Evolutionary conservation across 23 tunicate genomes (phyloP).

Genomic region (Phallusia fumigata): DNA sequence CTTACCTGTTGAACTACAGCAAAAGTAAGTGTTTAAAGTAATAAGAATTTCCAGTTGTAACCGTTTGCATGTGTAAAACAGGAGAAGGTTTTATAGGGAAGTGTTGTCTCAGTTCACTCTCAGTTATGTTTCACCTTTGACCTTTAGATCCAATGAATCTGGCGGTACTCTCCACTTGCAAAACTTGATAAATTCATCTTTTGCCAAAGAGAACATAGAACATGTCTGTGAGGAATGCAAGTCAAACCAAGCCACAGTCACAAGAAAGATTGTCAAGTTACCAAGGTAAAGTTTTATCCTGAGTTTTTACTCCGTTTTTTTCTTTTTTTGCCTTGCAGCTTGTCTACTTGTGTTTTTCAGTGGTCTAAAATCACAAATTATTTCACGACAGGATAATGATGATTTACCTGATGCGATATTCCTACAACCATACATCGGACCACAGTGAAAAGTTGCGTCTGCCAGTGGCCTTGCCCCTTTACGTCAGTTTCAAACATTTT

Average conservation of each 20-base stretch:
- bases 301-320: no score
- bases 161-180: slow-evolving; percentile 20
- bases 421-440: slow-evolving; percentile 33
- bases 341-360: no score
- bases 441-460: background rate
- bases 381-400: slow-evolving; percentile 30
- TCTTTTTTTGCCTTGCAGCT: no score
- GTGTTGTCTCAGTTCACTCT: no score
- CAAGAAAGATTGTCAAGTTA: slow-evolving; percentile 25
- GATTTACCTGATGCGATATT: slow-evolving; percentile 47
- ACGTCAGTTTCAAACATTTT: background rate
- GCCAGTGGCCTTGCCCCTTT: background rate
- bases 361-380: background rate
- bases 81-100: no score
- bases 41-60: no score
- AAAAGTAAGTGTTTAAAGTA: background rate
- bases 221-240: slow-evolving; percentile 38
- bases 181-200: slow-evolving; percentile 32
- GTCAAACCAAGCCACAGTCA: slow-evolving; percentile 30
- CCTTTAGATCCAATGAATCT: background rate
- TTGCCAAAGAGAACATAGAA: slow-evolving; percentile 36
- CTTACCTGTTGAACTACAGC: slow-evolving; percentile 42
- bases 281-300: slow-evolving; percentile 25
- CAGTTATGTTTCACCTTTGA: no score
- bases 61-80: no score